A percentile compares a stretch with the other conserved stretches of the same genome.
phyloP scores from a whole-genome alignment of 1,140 invertebrate species.

The Metaphire vulgaris region DNA sequence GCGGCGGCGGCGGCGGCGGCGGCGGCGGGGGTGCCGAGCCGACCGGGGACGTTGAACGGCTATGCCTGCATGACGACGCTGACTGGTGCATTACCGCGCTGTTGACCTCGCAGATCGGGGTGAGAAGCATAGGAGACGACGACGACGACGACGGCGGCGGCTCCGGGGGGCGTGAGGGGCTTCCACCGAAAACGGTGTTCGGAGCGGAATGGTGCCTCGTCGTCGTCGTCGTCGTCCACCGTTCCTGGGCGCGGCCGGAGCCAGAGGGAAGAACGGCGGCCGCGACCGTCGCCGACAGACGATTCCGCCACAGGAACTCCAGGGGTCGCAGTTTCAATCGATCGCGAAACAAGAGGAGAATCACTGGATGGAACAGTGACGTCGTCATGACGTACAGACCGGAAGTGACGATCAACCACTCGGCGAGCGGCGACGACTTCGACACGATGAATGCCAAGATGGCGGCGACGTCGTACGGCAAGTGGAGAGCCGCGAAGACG shows the following conservation, averaged over 20 bases:
- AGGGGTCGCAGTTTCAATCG: neutral
- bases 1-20: too few species aligned
- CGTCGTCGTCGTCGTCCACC: neutral
- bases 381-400: neutral
- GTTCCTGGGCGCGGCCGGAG: neutral
- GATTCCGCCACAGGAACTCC: neutral
- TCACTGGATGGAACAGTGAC: neutral
- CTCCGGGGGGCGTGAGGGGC: neutral
- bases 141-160: neutral
- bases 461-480: neutral
- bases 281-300: neutral
- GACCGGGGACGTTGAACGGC: neutral
- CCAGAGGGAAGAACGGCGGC: neutral
- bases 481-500: neutral
- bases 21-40: too few species aligned
- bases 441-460: neutral
- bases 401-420: neutral
- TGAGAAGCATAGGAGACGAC: too few species aligned
- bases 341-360: neutral
- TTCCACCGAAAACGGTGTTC: neutral
- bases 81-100: neutral
- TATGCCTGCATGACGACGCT: neutral
- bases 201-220: neutral
- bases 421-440: neutral
- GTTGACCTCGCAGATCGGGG: neutral